phyloP scores from a whole-genome alignment of 2,888 invertebrate genomes.

The Ligdia adustata region DNA sequence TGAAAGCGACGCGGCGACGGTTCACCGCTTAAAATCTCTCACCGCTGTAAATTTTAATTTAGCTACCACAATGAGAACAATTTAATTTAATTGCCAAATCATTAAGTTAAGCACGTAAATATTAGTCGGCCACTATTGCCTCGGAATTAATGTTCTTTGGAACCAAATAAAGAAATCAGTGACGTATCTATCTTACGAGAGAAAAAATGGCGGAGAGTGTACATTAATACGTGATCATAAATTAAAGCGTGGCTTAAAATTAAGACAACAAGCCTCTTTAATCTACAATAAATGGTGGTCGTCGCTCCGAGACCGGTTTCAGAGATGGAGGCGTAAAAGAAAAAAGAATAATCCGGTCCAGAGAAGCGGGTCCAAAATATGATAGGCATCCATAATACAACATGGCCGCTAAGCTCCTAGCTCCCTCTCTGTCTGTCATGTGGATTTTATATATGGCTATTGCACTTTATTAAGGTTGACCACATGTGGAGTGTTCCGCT shows the following conservation, averaged over 20 bases:
- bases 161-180: constrained; percentile 78
- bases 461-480: constrained; percentile 82
- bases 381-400: constrained; percentile 84
- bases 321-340: constrained; percentile 77
- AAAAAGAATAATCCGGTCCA: constrained; percentile 82
- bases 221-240: constrained; percentile 80
- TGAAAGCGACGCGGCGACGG: constrained; percentile 51
- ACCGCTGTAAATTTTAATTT: constrained; percentile 77
- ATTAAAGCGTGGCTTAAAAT: constrained; percentile 83
- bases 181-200: constrained; percentile 63
- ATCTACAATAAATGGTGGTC: constrained; percentile 84
- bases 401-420: constrained; percentile 82
- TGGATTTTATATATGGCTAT: constrained; percentile 57
- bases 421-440: constrained; percentile 62
- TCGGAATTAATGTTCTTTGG: constrained; percentile 65
- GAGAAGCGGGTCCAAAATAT: constrained; percentile 82
- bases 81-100: constrained; percentile 84
- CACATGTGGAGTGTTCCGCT: constrained; percentile 84
- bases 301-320: constrained; percentile 78
- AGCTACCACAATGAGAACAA: constrained; percentile 79
- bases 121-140: constrained; percentile 77
- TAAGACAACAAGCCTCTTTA: constrained; percentile 85
- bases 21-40: constrained; percentile 64
- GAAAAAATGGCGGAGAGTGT: constrained; percentile 75
- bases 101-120: constrained; percentile 81